Conservation (phyloP, 2,797 vertebrate genomes). For the Clangula hyemalis region DNA sequence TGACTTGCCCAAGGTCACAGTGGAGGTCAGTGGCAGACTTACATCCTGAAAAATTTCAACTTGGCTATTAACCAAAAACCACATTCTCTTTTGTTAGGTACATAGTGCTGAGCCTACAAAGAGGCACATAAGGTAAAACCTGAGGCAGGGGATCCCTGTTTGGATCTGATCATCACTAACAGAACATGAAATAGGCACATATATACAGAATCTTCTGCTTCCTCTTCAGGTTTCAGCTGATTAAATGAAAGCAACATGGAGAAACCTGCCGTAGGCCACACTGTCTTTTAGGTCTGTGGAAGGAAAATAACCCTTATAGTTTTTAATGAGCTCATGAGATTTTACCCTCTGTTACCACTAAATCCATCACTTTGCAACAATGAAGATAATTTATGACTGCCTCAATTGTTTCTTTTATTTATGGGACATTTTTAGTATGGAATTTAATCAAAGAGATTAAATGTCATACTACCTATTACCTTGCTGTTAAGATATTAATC, state of each 20-base stretch:
- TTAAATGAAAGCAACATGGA: slow-evolving; percentile 52
- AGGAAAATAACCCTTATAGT: slow-evolving; percentile 36
- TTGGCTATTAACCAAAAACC: background rate
- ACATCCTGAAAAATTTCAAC: background rate
- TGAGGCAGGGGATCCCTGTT: background rate
- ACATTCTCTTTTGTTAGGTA: background rate
- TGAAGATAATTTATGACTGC: slow-evolving; percentile 69
- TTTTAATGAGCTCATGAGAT: slow-evolving; percentile 69
- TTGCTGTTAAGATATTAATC: slow-evolving; percentile 73
- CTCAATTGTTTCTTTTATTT: slow-evolving; percentile 73
- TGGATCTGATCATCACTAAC: background rate
- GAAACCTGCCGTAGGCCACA: slow-evolving; percentile 48
- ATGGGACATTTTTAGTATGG: slow-evolving; percentile 71
- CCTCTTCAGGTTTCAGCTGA: slow-evolving; percentile 14
- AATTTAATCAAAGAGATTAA: slow-evolving; percentile 78
- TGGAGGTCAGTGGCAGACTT: background rate
- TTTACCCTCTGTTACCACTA: slow-evolving; percentile 65
- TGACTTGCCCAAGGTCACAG: background rate
- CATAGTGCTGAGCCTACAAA: background rate
- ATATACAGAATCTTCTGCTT: slow-evolving; percentile 3
- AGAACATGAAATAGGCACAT: background rate
- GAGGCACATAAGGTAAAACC: background rate
- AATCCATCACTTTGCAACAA: slow-evolving; percentile 69
- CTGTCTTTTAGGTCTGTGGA: slow-evolving; percentile 1
- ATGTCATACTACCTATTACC: slow-evolving; percentile 65